phyloP scores from a whole-genome alignment of 2,113 vertebrate genomes.

The Hypomesus transpacificus region DNA sequence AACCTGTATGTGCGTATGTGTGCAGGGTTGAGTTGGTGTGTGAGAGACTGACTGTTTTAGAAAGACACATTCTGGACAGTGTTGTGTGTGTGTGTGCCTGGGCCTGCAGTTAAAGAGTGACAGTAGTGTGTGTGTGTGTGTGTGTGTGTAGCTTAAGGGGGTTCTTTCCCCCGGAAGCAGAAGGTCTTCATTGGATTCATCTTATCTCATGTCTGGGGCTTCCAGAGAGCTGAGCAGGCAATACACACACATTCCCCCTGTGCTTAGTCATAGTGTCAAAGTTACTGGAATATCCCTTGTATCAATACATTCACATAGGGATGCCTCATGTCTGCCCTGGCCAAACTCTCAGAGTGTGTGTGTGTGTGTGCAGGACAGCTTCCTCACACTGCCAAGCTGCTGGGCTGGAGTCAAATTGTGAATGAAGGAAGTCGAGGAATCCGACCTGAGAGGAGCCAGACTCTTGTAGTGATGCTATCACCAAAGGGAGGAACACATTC shows the following conservation, averaged over 20 bases:
- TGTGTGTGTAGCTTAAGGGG: constrained; percentile 31
- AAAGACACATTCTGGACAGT: too few relatives aligned
- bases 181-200: constrained; percentile 57
- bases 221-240: constrained; percentile 54
- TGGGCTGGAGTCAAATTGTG: too few relatives aligned
- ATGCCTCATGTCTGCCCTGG: not conserved
- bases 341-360: not conserved
- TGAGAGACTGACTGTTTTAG: not conserved
- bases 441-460: too few relatives aligned
- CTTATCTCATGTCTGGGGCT: constrained; percentile 67
- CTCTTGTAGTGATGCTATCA: not conserved
- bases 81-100: constrained; percentile 13
- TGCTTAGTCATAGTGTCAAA: constrained; percentile 53
- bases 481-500: constrained; percentile 32
- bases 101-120: too few relatives aligned
- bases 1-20: constrained; percentile 32
- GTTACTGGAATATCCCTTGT: constrained; percentile 45
- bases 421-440: too few relatives aligned
- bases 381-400: too few relatives aligned
- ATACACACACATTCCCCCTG: constrained; percentile 57
- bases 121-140: constrained; percentile 6
- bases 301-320: constrained; percentile 41
- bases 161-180: constrained; percentile 48
- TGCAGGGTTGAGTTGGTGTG: constrained; percentile 10
- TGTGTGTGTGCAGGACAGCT: too few relatives aligned